Evolutionary conservation across 2,797 vertebrate species (phyloP), one percentile per base, ranked within the genome.

Genomic region (Lates japonicus): DNA sequence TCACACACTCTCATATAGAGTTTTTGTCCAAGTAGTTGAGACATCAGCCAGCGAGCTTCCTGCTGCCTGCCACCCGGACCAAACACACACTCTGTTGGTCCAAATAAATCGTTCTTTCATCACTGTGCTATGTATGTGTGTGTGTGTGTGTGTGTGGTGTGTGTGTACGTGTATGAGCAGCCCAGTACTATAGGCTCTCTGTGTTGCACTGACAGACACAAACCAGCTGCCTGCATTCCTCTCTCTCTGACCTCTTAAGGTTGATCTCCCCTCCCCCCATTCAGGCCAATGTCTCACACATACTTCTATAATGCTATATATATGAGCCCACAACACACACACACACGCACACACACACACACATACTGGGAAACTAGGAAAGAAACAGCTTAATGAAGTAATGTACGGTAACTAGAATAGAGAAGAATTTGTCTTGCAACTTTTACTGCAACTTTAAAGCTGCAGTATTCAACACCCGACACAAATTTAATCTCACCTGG

Each of bases 221-320:
- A 94, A 92, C 94, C 94, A 94, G 94, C 94, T 93, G 94, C 93
- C 90, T 88, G 85, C 92, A 94, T 94, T 93, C 93, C 94, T 92
- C 88, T 84, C 90, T 51, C 73, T 78, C 70, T 85, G 74, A 87
- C 83, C 91, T 89, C 84, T 90, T 91, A 86, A 87, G 80, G 82
- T 81, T 70, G 75, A 79, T 85, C 67, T 85, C 84, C 89, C 90
- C 83, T 90, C 74, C 89, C 91, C 93, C 88, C 64, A 31, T 68
- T 84, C 80, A 79, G 66, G 74, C 70, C 67, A 76, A 61, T 85
- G 80, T 87, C 83, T 81, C 78, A 76, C 82, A 88, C 84, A 90
- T 90, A 88, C 88, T 88, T 89, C 72, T 86, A 58, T 78, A 80
- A 80, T 85, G 82, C 86, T 86, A 80, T 84, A 88, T 87, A 71